A percentile compares a stretch with the other conserved stretches of the same genome.
phyloP scores from a whole-genome alignment of 2,113 vertebrate species.

The Burhinus oedicnemus region DNA sequence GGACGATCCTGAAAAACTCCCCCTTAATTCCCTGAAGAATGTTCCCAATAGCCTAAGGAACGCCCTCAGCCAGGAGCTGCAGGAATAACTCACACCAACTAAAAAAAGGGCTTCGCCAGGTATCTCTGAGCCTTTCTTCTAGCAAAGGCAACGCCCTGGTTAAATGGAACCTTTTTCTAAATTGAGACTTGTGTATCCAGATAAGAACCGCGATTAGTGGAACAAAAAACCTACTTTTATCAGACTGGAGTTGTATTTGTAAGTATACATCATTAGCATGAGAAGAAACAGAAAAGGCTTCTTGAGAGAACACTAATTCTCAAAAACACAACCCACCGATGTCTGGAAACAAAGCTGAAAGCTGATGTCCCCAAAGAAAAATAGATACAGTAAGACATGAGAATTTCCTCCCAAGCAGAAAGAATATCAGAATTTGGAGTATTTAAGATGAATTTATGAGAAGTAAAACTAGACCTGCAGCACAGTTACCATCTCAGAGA shows the following conservation, averaged over 20 bases:
- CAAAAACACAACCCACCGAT: background rate
- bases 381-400: accelerated
- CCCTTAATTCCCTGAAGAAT: background rate
- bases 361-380: background rate
- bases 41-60: background rate
- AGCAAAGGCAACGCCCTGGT: background rate
- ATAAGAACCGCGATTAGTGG: background rate
- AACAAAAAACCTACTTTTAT: background rate
- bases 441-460: background rate
- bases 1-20: background rate
- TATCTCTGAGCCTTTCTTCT: background rate
- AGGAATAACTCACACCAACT: accelerated
- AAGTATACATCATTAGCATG: background rate
- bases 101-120: background rate
- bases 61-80: background rate
- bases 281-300: background rate
- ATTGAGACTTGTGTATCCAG: background rate
- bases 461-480: background rate
- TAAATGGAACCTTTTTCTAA: background rate
- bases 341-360: background rate
- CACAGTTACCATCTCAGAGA: background rate
- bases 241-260: background rate
- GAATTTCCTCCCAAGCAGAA: background rate
- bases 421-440: background rate
- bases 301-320: background rate